Evolutionary conservation across 2,113 vertebrate genomes (phyloP).

Genomic region (Ochotona princeps): DNA sequence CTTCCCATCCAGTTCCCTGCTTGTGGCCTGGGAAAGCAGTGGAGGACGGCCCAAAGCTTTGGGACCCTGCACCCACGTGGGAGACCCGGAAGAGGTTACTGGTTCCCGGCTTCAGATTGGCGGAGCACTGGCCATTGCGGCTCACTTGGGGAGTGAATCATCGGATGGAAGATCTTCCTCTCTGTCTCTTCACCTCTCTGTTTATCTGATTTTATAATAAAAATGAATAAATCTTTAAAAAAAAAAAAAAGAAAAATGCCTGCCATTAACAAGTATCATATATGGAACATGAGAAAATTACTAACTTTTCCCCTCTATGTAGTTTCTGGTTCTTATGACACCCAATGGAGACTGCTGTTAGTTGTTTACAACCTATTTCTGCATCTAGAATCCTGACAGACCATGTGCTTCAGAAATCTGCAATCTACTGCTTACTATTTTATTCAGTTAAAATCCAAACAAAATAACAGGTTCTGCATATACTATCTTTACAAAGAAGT

Average conservation of each 20-base stretch:
- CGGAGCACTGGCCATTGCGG: too few relatives aligned
- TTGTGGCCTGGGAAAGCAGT: too few relatives aligned
- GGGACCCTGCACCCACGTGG: too few relatives aligned
- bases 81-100: too few relatives aligned
- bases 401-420: not conserved
- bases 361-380: not conserved
- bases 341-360: not conserved
- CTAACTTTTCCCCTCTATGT: not conserved
- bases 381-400: not conserved
- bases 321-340: constrained; percentile 1
- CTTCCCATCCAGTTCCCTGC: too few relatives aligned
- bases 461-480: constrained; percentile 14
- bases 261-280: not conserved
- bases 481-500: not conserved
- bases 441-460: constrained; percentile 21
- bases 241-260: not conserved
- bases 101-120: too few relatives aligned
- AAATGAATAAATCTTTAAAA: too few relatives aligned
- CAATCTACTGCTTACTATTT: not conserved
- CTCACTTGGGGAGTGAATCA: too few relatives aligned
- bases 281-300: not conserved
- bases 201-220: too few relatives aligned
- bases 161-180: too few relatives aligned
- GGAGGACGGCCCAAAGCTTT: too few relatives aligned
- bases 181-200: too few relatives aligned